Evolutionary conservation across 1,140 invertebrate genomes (phyloP).

Genomic region (Hyphantria cunea): DNA sequence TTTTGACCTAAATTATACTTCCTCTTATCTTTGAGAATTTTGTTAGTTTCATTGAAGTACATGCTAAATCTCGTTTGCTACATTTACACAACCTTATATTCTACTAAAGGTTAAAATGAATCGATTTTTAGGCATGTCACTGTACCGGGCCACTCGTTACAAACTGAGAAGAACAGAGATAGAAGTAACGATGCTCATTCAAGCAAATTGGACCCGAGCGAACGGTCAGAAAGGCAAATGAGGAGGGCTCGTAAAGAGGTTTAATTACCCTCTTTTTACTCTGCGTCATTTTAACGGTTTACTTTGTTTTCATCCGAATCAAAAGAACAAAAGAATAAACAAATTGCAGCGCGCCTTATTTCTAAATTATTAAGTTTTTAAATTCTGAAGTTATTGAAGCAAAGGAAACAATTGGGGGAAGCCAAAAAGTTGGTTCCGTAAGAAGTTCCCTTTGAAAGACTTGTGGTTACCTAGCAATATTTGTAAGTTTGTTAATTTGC

Average conservation of each 20-base stretch:
- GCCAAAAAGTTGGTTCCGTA: neutral
- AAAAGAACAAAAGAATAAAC: conserved; percentile 13
- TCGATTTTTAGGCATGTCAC: conserved; percentile 1
- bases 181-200: conserved; percentile 28
- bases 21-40: too few relatives aligned
- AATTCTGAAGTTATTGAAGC: conserved; percentile 7
- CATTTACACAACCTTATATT: too few relatives aligned
- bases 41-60: too few relatives aligned
- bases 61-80: too few relatives aligned
- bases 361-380: conserved; percentile 1
- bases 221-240: conserved; percentile 35
- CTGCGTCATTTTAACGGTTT: conserved; percentile 33
- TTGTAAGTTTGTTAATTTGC: too few relatives aligned
- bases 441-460: too few relatives aligned
- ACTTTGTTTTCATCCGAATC: conserved; percentile 20
- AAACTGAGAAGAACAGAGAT: conserved; percentile 12
- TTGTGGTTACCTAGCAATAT: too few relatives aligned
- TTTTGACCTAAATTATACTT: too few relatives aligned
- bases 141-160: conserved; percentile 13
- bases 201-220: conserved; percentile 28
- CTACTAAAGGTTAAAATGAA: neutral
- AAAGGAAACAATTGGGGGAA: neutral
- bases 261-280: conserved; percentile 40
- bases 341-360: conserved; percentile 6
- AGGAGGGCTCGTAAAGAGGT: conserved; percentile 42